Conservation (phyloP, 2,113 vertebrate genomes). For the Etia nguti region DNA sequence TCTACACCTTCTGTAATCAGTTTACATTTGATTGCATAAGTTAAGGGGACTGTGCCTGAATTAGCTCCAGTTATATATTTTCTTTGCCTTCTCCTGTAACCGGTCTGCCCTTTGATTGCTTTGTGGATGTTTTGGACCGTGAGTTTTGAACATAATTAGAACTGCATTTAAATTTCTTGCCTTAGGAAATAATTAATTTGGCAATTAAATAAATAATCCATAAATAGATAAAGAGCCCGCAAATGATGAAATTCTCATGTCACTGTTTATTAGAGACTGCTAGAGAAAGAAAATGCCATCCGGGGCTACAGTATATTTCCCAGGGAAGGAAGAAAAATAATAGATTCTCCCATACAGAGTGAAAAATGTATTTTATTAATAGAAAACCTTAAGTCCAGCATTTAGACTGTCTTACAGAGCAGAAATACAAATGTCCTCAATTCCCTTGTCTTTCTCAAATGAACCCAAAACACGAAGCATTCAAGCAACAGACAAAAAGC, state of each 20-base stretch:
- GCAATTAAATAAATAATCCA: background rate
- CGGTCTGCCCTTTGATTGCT: background rate
- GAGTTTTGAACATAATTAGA: background rate
- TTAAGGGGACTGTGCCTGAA: background rate
- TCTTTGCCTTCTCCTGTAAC: background rate
- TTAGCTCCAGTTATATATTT: background rate
- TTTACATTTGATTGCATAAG: background rate
- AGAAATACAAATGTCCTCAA: background rate
- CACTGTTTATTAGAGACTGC: background rate
- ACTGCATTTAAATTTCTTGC: background rate
- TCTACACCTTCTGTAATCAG: background rate
- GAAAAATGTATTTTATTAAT: background rate
- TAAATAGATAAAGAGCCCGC: background rate
- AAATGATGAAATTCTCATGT: background rate
- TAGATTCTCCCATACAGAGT: background rate
- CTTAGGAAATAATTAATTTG: background rate
- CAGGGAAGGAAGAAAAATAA: background rate
- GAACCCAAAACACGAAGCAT: background rate
- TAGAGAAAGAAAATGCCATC: background rate
- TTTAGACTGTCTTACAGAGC: background rate
- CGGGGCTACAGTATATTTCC: background rate
- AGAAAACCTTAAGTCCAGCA: background rate
- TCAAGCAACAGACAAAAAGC: background rate
- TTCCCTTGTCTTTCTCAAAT: accelerated
- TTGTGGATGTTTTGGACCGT: background rate